These are phyloP conservation scores for Paramisgurnus dabryanus DNA, from an alignment of 2,113 vertebrate genomes.

Conservation along the genomic window DNA sequence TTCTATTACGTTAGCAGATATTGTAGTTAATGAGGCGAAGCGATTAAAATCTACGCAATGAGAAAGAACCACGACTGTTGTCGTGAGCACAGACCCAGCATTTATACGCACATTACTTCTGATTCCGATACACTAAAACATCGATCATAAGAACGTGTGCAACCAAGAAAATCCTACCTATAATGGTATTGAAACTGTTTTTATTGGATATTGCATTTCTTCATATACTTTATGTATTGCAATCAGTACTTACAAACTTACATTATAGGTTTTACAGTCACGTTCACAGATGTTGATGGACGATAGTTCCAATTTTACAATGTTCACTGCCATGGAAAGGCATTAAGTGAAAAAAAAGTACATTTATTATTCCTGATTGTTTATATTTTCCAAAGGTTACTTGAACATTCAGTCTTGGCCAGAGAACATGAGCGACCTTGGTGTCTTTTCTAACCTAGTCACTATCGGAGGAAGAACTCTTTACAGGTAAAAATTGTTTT, in stretches of 20 bases:
- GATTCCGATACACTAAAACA: neutral
- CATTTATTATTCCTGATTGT: neutral
- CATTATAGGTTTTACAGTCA: neutral
- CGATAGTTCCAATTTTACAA: too few species aligned
- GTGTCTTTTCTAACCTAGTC: constrained; percentile 93
- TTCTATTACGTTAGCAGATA: constrained; percentile 9
- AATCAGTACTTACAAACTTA: neutral
- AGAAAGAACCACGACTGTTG: constrained; percentile 21
- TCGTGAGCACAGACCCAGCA: neutral
- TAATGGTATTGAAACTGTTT: neutral
- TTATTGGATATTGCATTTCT: neutral
- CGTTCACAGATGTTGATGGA: neutral
- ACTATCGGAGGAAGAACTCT: constrained; percentile 92
- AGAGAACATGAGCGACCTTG: constrained; percentile 95
- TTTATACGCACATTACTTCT: neutral
- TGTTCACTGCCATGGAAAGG: neutral
- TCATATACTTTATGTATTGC: neutral
- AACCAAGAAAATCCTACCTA: neutral
- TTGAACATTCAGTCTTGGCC: constrained; percentile 98
- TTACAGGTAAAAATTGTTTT: constrained; percentile 80
- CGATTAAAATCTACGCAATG: neutral
- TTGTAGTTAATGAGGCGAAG: neutral
- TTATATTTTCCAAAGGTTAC: constrained; percentile 74
- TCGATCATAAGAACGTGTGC: constrained; percentile 5
- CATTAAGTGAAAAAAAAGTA: neutral